Evolutionary conservation across 2,113 vertebrate species (phyloP).

Genomic region (Brevimyrus niger): DNA sequence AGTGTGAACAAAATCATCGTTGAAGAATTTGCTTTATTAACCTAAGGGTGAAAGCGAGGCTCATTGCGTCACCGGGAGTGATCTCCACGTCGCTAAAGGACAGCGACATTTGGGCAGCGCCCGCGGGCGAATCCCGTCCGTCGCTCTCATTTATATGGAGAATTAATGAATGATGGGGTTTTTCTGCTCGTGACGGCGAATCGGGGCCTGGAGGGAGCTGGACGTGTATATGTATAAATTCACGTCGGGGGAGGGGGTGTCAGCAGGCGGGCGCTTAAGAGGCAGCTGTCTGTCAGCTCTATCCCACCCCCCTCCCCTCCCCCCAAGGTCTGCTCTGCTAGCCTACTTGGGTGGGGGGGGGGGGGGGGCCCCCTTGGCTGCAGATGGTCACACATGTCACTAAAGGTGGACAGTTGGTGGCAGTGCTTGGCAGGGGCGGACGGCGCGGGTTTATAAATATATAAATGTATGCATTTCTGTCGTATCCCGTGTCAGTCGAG

Average conservation of each 20-base stretch:
- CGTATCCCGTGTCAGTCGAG: slow-evolving; percentile 12
- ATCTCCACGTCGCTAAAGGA: neutral
- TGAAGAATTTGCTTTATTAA: neutral
- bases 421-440: slow-evolving; percentile 14
- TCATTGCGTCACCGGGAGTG: neutral
- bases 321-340: neutral
- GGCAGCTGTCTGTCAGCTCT: slow-evolving; percentile 13
- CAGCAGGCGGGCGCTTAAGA: neutral
- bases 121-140: neutral
- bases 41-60: neutral
- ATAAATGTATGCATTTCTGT: slow-evolving; percentile 13
- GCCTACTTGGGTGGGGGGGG: neutral
- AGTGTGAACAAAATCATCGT: neutral
- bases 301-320: too few species aligned
- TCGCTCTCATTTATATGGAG: neutral
- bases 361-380: neutral
- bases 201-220: neutral
- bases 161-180: neutral
- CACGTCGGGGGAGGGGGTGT: neutral
- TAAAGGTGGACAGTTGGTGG: slow-evolving; percentile 27
- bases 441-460: slow-evolving; percentile 13
- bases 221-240: neutral
- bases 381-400: slow-evolving; percentile 23
- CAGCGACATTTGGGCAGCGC: neutral
- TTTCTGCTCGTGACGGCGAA: neutral